A percentile compares a stretch with the other conserved stretches of the same genome.
Conservation (phyloP, 2,888 invertebrate genomes). For the Pseudococcus longispinus region DNA sequence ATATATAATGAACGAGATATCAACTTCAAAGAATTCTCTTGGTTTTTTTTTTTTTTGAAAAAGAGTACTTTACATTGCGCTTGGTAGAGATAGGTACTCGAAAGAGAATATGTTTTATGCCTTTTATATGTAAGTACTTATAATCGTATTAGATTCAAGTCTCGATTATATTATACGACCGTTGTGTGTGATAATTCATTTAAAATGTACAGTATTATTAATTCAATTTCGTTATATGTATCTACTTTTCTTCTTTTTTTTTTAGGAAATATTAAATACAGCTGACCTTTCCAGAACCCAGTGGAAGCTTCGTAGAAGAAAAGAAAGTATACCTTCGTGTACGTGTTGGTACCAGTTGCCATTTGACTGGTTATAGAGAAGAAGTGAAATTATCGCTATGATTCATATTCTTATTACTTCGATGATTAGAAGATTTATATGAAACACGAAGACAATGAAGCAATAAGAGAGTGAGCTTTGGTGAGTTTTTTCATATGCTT, state of each 20-base stretch:
- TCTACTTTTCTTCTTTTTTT: neutral
- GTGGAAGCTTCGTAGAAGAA: neutral
- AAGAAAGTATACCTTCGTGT: neutral
- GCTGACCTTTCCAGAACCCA: neutral
- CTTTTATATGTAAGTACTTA: neutral
- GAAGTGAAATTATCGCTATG: constrained; percentile 15
- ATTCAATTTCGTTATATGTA: neutral
- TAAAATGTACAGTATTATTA: neutral
- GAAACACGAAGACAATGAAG: neutral
- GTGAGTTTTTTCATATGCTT: neutral
- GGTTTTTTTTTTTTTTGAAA: neutral
- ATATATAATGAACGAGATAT: neutral
- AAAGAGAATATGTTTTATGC: neutral
- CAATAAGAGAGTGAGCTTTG: neutral
- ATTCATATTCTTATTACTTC: neutral
- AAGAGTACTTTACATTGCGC: neutral
- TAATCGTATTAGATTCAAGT: neutral
- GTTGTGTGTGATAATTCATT: neutral
- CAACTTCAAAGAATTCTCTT: neutral
- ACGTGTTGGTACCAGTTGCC: neutral
- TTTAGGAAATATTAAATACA: neutral
- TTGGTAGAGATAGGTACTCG: neutral
- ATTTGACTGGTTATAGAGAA: constrained; percentile 3
- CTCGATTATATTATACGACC: neutral
- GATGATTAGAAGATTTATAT: neutral